Base-by-base conservation (phyloP, 2,113 vertebrate genomes). In the Elachura formosa region DNA sequence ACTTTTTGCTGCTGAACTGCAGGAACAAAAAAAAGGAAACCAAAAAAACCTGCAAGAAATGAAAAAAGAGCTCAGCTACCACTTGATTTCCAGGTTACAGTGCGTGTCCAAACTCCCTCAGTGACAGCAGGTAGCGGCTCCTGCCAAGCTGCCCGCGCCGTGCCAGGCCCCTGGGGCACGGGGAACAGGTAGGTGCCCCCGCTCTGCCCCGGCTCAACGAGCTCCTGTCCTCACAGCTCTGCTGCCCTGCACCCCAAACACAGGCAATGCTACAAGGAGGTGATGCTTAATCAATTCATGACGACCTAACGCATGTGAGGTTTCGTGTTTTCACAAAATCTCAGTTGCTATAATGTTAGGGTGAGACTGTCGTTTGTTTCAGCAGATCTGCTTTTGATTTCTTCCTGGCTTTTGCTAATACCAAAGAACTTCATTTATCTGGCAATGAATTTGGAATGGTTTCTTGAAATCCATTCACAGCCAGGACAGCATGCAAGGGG, bases 181-280 rank as follows among this genome's bases (percentile, higher is more conserved):
- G 66, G 67, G 97, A 96, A 94, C 97, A 98, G 98, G 98, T 98
- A 98, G 98, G 98, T 86, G 84, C 84, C 72, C 38, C 24, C 4
- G 81, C 41, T 6, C 19, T 29, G 81, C 49, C 40, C n/a, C n/a
- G n/a, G n/a, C n/a, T n/a, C n/a, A n/a, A 83, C 69, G 23, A 92
- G 63, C 61, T 69, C 58, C 84, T 63, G 79, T 81, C 75, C 86
- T 54, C 67, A 43, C 31, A 14, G n/a, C 66, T 84, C 79, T 92
- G 82, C 84, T 36, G 66, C 82, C 90, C 91, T 75, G 78, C 94
- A 69, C 93, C 81, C 72, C 8, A 67, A 86, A 96, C 77, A 51
- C 22, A 66, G 90, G 9, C 76, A 63, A 28, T 49, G 82, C 75
- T 40, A 96, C 75, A 49, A 87, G 91, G 64, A 95, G 51, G 76